Evolutionary conservation across 2,797 vertebrate genomes (phyloP).

Genomic region (Eutrigla gurnardus): DNA sequence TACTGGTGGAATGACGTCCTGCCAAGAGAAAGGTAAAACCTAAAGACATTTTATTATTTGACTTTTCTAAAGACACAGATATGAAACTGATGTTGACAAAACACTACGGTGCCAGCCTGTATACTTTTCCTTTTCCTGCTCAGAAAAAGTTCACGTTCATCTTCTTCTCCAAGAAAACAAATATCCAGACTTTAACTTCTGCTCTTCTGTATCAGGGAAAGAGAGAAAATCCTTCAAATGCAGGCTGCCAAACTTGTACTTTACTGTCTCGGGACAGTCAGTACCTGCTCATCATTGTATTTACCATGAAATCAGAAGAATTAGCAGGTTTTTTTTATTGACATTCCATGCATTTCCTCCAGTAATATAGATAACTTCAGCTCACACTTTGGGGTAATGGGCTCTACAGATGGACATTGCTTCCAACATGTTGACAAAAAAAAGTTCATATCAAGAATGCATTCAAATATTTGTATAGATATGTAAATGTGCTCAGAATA

Average conservation of each 20-base stretch:
- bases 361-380: not conserved
- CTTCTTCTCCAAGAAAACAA: conserved; percentile 10
- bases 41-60: not conserved
- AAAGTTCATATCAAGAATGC: not conserved
- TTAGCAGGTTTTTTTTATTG: not conserved
- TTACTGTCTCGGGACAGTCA: not conserved
- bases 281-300: not conserved
- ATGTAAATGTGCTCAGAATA: conserved; percentile 14
- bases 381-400: not conserved
- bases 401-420: not conserved
- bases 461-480: not conserved
- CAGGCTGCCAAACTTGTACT: conserved; percentile 34
- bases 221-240: conserved; percentile 18
- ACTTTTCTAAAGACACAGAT: not conserved
- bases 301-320: not conserved
- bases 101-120: not conserved
- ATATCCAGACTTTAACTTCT: conserved; percentile 46
- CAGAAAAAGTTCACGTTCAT: not conserved
- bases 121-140: no score
- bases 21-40: not conserved
- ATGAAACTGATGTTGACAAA: not conserved
- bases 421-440: not conserved
- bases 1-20: not conserved
- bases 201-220: conserved; percentile 10
- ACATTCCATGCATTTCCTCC: not conserved